These are phyloP conservation scores for Rhorus exstirpatorius DNA, from an alignment of 2,888 invertebrate species.

Conservation along the genomic window DNA sequence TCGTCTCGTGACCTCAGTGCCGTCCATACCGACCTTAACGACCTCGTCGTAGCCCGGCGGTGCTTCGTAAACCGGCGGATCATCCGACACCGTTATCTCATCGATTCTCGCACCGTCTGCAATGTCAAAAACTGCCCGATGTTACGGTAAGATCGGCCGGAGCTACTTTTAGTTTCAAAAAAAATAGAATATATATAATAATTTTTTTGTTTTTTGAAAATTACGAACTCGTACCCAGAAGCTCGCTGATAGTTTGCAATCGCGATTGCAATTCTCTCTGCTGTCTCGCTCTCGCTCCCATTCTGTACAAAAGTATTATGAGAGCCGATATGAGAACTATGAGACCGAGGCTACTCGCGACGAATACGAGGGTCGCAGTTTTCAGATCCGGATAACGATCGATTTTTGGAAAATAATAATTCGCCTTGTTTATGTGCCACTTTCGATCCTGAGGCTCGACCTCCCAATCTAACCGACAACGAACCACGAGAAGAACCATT, in stretches of 20 bases:
- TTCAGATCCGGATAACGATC: slow-evolving; percentile 90
- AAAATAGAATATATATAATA: slow-evolving; percentile 24
- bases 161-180: slow-evolving; percentile 14
- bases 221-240: slow-evolving; percentile 87
- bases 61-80: slow-evolving; percentile 90
- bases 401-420: slow-evolving; percentile 91
- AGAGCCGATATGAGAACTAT: slow-evolving; percentile 89
- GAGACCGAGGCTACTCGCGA: slow-evolving; percentile 89
- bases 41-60: slow-evolving; percentile 91
- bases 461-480: slow-evolving; percentile 88
- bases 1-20: slow-evolving; percentile 82
- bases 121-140: slow-evolving; percentile 81
- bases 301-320: slow-evolving; percentile 89
- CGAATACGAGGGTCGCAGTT: slow-evolving; percentile 89
- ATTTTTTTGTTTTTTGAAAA: not conserved
- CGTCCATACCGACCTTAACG: slow-evolving; percentile 87
- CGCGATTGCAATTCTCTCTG: slow-evolving; percentile 90
- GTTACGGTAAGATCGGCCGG: slow-evolving; percentile 70
- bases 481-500: too few relatives aligned
- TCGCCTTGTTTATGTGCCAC: slow-evolving; percentile 90
- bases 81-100: slow-evolving; percentile 87
- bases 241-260: slow-evolving; percentile 90
- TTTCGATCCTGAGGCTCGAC: slow-evolving; percentile 87
- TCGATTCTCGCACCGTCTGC: slow-evolving; percentile 86
- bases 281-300: slow-evolving; percentile 89